These are phyloP conservation scores for Onychostruthus taczanowskii DNA, from an alignment of 2,113 vertebrate genomes.

Conservation along the genomic window DNA sequence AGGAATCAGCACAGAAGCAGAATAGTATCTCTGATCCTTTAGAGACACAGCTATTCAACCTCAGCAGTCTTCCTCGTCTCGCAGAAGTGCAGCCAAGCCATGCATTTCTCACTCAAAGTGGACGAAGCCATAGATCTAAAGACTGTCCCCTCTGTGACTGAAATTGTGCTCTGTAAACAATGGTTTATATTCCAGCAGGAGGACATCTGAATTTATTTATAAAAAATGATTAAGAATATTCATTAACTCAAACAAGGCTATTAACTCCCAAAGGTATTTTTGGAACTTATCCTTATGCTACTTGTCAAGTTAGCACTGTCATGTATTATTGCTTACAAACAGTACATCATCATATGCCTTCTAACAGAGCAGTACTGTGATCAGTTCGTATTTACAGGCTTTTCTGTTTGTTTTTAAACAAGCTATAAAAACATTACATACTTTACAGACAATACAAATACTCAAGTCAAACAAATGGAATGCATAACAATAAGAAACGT, in stretches of 20 bases:
- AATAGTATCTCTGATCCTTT: conserved; percentile 62
- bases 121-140: conserved; percentile 66
- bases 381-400: conserved; percentile 78
- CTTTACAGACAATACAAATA: conserved; percentile 90
- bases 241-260: conserved; percentile 74
- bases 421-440: conserved; percentile 89
- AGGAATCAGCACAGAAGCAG: conserved; percentile 67
- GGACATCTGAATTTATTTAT: conserved; percentile 75
- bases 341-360: conserved; percentile 76
- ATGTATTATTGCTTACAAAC: conserved; percentile 83
- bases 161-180: conserved; percentile 81
- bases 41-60: conserved; percentile 69
- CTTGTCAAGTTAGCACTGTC: conserved; percentile 77
- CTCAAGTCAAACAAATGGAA: conserved; percentile 84
- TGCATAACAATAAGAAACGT: conserved; percentile 80
- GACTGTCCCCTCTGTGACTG: conserved; percentile 71
- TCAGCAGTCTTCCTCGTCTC: conserved; percentile 70
- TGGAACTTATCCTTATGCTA: conserved; percentile 80
- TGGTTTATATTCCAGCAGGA: conserved; percentile 71
- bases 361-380: conserved; percentile 77
- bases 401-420: conserved; percentile 70
- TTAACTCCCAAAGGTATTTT: conserved; percentile 67
- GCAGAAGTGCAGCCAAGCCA: conserved; percentile 74
- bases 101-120: conserved; percentile 70
- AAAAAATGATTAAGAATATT: conserved; percentile 67